Base-by-base conservation (phyloP, 2,113 vertebrate species). In the Crypturellus undulatus region DNA sequence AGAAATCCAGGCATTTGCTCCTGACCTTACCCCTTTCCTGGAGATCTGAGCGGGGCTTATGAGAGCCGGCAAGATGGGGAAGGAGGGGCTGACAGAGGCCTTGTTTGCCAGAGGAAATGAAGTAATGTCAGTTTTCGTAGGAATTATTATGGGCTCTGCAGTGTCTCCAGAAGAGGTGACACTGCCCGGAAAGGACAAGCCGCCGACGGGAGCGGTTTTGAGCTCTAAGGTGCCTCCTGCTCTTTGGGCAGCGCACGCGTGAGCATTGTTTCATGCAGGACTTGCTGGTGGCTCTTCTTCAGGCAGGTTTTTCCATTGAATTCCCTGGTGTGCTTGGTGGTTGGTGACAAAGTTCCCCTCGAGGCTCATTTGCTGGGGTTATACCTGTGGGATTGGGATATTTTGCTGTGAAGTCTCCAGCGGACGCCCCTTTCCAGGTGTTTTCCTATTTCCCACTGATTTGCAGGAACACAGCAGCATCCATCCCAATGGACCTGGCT, bases 71-170 rank as follows among this genome's bases (percentile, higher is more conserved):
- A 10, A 42, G 84, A 42, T 2, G 0, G 54, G 64, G 86, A 78
- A 81, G 85, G 93, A 92, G 97, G 89, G 87, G 94, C 87, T 91
- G 94, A 95, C 63, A 72, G 69, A 78, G 83, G 94, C 84, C 60
- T 81, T 92, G 94, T 96, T 97, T 96, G 97, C 89, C 75, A 94
- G 93, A 97, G 96, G 96, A 97, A 98, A 95, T 96, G 96, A 97
- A 95, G 93, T 97, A 70, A 96, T 96, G 95, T 93, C 88, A 96
- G 75, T 95, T 96, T 86, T 76, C 79, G 45, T 93, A 76, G 82
- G 72, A 94, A 78, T 81, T 90, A 76, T 90, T 93, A 36, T n/a
- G 80, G 72, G 32, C 51, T 87, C 95, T 90, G 45, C 40, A 73
- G 7, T 4, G 3, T 80, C 96, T 96, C 94, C 87, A 95, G 86